phyloP scores from a whole-genome alignment of 2,888 invertebrate species.

The Ochropleura leucogaster region DNA sequence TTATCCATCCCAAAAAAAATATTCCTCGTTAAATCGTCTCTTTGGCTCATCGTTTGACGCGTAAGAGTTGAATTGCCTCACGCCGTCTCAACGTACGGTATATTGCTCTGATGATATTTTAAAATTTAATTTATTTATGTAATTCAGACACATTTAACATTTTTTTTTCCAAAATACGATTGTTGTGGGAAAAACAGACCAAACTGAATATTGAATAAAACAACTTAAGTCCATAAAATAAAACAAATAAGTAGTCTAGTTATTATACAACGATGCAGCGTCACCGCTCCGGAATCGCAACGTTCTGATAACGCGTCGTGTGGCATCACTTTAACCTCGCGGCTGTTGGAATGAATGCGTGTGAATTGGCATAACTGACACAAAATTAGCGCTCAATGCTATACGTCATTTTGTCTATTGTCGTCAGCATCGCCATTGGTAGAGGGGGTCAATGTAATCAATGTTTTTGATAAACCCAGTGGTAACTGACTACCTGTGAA shows the following conservation, averaged over 20 bases:
- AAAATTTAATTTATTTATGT: not conserved
- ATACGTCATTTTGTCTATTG: constrained; percentile 21
- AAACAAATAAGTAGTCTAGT: not conserved
- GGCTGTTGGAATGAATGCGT: constrained; percentile 7
- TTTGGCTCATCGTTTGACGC: not conserved
- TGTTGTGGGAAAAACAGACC: not conserved
- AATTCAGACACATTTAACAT: not conserved
- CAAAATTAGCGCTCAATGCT: constrained; percentile 32
- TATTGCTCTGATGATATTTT: not conserved
- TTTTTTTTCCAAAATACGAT: not conserved
- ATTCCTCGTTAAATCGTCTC: too few relatives aligned
- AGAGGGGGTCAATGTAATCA: not conserved
- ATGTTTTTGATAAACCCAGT: not conserved
- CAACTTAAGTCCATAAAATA: not conserved
- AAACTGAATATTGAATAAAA: not conserved
- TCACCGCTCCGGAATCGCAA: constrained; percentile 5
- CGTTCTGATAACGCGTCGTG: not conserved
- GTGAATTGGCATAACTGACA: constrained; percentile 34
- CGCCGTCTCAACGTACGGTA: not conserved
- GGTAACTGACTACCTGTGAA: too few relatives aligned
- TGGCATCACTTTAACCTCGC: constrained; percentile 7
- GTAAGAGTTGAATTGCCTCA: not conserved
- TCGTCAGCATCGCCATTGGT: not conserved
- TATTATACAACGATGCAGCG: not conserved
- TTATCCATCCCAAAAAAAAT: too few relatives aligned